phyloP scores from a whole-genome alignment of 2,888 invertebrate species.

The Phanerotoma sp. region DNA sequence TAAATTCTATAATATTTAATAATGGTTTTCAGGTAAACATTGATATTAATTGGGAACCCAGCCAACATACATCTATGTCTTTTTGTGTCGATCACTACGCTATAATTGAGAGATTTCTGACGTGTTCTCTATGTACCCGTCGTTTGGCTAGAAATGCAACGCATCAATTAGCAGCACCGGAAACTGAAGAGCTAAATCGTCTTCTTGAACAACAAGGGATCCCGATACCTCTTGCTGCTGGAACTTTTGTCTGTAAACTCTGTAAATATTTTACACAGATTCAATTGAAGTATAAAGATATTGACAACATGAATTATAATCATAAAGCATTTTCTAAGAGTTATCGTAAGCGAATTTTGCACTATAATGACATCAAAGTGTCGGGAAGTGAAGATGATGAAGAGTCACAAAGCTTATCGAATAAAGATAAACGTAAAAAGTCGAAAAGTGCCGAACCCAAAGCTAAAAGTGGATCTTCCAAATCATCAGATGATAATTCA shows the following conservation, averaged over 20 bases:
- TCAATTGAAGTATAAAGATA: conserved; percentile 63
- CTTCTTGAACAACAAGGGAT: conserved; percentile 65
- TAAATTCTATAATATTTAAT: no score
- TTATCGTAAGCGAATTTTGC: conserved; percentile 71
- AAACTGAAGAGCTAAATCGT: conserved; percentile 60
- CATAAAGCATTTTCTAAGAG: conserved; percentile 62
- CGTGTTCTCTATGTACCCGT: conserved; percentile 76
- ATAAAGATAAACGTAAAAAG: conserved; percentile 42
- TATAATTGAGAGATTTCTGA: conserved; percentile 71
- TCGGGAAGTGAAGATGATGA: conserved; percentile 63
- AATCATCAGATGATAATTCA: conserved; percentile 40
- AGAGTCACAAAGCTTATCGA: conserved; percentile 37
- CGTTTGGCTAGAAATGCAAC: conserved; percentile 76
- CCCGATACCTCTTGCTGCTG: conserved; percentile 68
- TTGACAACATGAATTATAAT: conserved; percentile 57
- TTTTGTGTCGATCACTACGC: conserved; percentile 68
- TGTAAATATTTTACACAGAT: conserved; percentile 78
- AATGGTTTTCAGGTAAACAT: conserved; percentile 51
- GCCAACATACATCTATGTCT: conserved; percentile 52
- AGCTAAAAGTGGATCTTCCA: conserved; percentile 24
- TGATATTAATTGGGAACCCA: conserved; percentile 57
- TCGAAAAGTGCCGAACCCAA: conserved; percentile 21
- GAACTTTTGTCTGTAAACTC: conserved; percentile 78
- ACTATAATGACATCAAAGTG: conserved; percentile 71
- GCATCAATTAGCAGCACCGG: conserved; percentile 67